Conservation (phyloP, 2,888 invertebrate genomes). For the Platycheirus rosarum region DNA sequence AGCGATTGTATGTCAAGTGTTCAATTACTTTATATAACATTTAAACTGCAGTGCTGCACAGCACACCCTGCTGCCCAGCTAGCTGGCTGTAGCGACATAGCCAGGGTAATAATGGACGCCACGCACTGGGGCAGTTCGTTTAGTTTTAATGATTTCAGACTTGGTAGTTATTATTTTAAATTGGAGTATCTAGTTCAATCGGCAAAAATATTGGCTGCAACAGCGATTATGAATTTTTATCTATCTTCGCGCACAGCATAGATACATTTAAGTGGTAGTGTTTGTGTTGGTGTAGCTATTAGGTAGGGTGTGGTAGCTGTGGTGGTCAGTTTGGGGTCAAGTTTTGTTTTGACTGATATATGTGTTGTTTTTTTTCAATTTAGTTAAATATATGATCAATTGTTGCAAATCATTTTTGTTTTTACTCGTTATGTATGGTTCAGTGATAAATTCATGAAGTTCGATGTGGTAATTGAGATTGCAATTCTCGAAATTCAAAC, state of each 20-base stretch:
- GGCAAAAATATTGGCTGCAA: conserved; percentile 60
- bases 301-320: background rate
- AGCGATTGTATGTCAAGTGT: conserved; percentile 73
- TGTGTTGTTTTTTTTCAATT: too few species aligned
- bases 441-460: too few species aligned
- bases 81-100: conserved; percentile 22
- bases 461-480: background rate
- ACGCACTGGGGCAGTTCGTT: conserved; percentile 71
- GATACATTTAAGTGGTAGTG: background rate
- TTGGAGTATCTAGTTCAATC: conserved; percentile 73
- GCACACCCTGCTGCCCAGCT: too few species aligned
- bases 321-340: background rate
- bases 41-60: conserved; percentile 2
- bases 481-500: background rate
- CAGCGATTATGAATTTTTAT: conserved; percentile 29
- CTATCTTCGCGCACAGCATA: too few species aligned
- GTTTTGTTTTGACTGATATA: conserved; percentile 1
- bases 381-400: too few species aligned
- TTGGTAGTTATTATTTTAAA: conserved; percentile 73
- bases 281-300: background rate
- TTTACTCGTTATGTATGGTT: too few species aligned
- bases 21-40: conserved; percentile 61
- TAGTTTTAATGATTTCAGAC: conserved; percentile 68
- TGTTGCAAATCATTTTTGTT: too few species aligned
- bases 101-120: conserved; percentile 40